Evolutionary conservation across 2,113 vertebrate genomes (phyloP).

Genomic region (Oreocharis arfaki): DNA sequence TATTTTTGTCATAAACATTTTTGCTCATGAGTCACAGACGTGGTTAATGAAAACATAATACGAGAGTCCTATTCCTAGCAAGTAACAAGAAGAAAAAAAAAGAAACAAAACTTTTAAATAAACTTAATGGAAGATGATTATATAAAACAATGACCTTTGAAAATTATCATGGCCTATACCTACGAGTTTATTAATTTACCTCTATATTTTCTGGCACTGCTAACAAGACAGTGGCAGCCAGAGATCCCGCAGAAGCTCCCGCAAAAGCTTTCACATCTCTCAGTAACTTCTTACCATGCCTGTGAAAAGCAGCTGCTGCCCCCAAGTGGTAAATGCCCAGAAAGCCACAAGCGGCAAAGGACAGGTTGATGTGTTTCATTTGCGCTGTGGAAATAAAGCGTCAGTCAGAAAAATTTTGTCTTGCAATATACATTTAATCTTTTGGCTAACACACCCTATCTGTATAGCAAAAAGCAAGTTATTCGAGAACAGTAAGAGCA

Average conservation of each 20-base stretch:
- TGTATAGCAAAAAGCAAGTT: neutral
- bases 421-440: neutral
- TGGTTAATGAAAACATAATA: neutral
- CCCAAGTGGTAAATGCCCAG: conserved; percentile 92
- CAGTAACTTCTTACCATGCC: conserved; percentile 80
- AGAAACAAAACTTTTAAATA: neutral
- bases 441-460: neutral
- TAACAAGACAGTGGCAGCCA: conserved; percentile 82
- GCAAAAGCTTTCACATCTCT: conserved; percentile 78
- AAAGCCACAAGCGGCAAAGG: conserved; percentile 89
- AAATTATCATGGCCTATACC: neutral
- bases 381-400: conserved; percentile 23
- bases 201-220: conserved; percentile 87
- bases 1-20: neutral
- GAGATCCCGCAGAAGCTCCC: conserved; percentile 87
- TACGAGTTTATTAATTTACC: conserved; percentile 69
- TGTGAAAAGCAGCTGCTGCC: conserved; percentile 78
- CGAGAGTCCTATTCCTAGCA: neutral
- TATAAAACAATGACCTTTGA: neutral
- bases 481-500: neutral
- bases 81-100: neutral
- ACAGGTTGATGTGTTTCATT: conserved; percentile 83
- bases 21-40: neutral
- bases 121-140: neutral
- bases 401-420: neutral